These are phyloP conservation scores for Druceiella hillmani DNA, from an alignment of 2,888 invertebrate species.

Conservation along the genomic window DNA sequence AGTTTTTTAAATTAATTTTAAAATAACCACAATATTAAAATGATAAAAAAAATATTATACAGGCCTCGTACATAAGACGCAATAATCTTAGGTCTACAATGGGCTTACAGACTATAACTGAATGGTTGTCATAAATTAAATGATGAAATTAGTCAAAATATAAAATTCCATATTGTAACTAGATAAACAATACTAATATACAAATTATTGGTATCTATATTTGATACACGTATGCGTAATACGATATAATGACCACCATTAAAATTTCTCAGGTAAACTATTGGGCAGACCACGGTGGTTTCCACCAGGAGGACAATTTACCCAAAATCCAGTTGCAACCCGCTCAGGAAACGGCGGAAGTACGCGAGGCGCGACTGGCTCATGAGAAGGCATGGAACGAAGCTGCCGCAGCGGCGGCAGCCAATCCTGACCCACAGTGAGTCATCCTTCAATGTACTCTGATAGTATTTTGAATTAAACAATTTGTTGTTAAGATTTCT, in stretches of 20 bases:
- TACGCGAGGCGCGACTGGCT: slow-evolving; percentile 62
- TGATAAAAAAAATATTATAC: no score
- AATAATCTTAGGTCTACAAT: no score
- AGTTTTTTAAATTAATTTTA: no score
- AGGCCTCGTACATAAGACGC: no score
- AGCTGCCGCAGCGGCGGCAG: slow-evolving; percentile 51
- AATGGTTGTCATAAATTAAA: no score
- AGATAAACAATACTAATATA: no score
- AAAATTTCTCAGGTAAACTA: slow-evolving; percentile 52
- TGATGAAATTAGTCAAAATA: no score
- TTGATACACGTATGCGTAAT: no score
- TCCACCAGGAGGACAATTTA: slow-evolving; percentile 71
- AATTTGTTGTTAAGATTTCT: background rate
- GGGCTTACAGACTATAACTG: no score
- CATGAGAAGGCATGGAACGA: slow-evolving; percentile 65
- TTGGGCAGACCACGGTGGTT: slow-evolving; percentile 71
- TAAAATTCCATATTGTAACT: no score
- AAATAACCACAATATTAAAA: no score
- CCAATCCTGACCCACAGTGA: slow-evolving; percentile 36
- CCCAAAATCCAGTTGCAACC: slow-evolving; percentile 58
- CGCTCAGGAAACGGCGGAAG: slow-evolving; percentile 64
- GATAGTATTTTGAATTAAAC: background rate
- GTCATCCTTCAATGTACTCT: slow-evolving; percentile 4
- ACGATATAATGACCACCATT: background rate
- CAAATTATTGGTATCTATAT: no score